phyloP scores from a whole-genome alignment of 1,140 invertebrate genomes.

The Psilanteris sp. region DNA sequence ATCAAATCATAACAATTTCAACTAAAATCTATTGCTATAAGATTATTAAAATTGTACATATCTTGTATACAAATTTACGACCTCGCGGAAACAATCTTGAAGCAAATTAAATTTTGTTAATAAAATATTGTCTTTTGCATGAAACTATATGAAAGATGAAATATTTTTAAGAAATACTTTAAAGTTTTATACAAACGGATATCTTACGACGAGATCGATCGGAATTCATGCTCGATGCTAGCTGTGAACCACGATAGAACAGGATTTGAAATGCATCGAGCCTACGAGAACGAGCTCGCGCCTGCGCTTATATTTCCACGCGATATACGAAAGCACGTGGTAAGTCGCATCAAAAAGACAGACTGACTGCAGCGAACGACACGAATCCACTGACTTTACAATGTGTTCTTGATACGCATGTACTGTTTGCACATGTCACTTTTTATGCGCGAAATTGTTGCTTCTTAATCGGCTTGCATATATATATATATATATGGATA shows the following conservation, averaged over 20 bases:
- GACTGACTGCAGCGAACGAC: slow-evolving; percentile 39
- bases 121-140: not conserved
- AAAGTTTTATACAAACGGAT: too few relatives aligned
- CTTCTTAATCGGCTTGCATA: slow-evolving; percentile 21
- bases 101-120: too few relatives aligned
- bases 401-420: slow-evolving; percentile 55
- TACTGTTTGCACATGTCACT: slow-evolving; percentile 45
- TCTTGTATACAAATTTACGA: too few relatives aligned
- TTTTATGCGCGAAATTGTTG: slow-evolving; percentile 42
- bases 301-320: slow-evolving; percentile 63
- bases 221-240: slow-evolving; percentile 49
- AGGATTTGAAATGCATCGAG: slow-evolving; percentile 68
- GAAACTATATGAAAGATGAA: too few relatives aligned
- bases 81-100: too few relatives aligned
- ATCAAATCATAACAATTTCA: too few relatives aligned
- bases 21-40: too few relatives aligned
- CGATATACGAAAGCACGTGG: slow-evolving; percentile 66
- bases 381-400: slow-evolving; percentile 49
- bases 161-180: not conserved
- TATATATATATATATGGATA: not conserved
- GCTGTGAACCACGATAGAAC: slow-evolving; percentile 45
- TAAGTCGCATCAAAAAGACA: slow-evolving; percentile 57
- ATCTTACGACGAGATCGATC: slow-evolving; percentile 21
- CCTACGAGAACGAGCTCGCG: slow-evolving; percentile 54
- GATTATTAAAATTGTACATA: too few relatives aligned